Base-by-base conservation (phyloP, 2,888 invertebrate species). In the Endotricha flammealis region DNA sequence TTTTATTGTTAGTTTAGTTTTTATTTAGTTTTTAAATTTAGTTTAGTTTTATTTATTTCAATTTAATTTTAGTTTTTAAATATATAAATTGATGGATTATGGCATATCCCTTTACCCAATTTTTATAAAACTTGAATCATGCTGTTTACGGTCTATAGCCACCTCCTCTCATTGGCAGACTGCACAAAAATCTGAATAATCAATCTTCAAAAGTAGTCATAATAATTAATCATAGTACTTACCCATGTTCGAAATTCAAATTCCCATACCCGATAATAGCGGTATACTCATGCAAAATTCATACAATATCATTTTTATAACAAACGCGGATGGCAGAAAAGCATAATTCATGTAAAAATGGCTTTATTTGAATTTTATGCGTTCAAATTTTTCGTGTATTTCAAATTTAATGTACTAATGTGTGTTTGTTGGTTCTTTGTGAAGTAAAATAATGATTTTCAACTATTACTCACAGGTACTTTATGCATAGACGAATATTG, bases 251-350 rank as follows among this genome's bases (percentile, higher is more conserved):
- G 70, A 77, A 76, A 82, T 85, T 81, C 80, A 81, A 83, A 83
- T 83, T 76, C 60, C 71, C 67, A 72, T 76, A 78, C 75, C 74
- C 78, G 80, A 83, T 85, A 81, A 83, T 81, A 75, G 70, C 65
- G 54, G n/a, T n/a, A n/a, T 62, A 69, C 77, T 78, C 82, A 82
- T 83, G 79, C 74, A 83, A 83, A 83, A 82, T 85, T 81, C 83
- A 85, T 80, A 79, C 80, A 83, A 80, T 83, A 82, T 80, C 78
- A 81, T 83, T 79, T 76, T 80, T 83, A 78, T 77, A 75, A 70
- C 73, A 72, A 78, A 75, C 76, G 65, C 65, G 75, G 69, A 75
- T 78, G 68, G 70, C 71, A 66, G 48, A 65, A 64, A 58, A 50
- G 48, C 68, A 75, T 85, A 81, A 85, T 81, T 85, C 82, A 85